A percentile compares a stretch with the other conserved stretches of the same genome.
phyloP scores from a whole-genome alignment of 1,140 invertebrate genomes.

The Choristoneura fumiferana region DNA sequence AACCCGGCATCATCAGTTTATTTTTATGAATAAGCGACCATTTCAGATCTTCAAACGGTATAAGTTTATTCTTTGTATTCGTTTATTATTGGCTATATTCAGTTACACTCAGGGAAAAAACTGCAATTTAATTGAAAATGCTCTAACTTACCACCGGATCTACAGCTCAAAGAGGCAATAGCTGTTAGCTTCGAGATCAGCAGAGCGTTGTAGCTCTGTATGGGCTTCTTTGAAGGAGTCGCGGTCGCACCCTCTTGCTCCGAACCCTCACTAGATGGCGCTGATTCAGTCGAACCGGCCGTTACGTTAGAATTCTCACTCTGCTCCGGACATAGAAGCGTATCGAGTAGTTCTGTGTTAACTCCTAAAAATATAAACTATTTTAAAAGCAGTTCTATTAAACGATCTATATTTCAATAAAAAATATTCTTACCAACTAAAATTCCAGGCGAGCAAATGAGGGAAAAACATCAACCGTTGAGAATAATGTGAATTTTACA shows the following conservation, averaged over 20 bases:
- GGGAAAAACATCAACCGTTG: conserved; percentile 26
- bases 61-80: too few species aligned
- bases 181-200: conserved; percentile 60
- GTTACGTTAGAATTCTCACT: conserved; percentile 16
- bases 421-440: conserved; percentile 61
- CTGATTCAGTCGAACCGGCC: conserved; percentile 14
- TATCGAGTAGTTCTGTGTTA: conserved; percentile 64
- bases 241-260: conserved; percentile 26
- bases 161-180: conserved; percentile 84
- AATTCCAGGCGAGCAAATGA: conserved; percentile 52
- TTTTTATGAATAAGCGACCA: too few species aligned
- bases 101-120: too few species aligned
- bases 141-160: conserved; percentile 84
- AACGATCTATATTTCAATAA: too few species aligned
- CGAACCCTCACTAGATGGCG: conserved; percentile 11
- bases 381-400: not conserved
- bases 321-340: conserved; percentile 54
- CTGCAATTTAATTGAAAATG: too few species aligned
- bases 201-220: conserved; percentile 59
- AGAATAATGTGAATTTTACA: too few species aligned
- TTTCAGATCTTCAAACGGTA: too few species aligned
- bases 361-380: conserved; percentile 49
- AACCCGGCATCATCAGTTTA: too few species aligned
- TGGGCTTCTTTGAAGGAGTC: conserved; percentile 28
- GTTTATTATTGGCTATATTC: too few species aligned